Percentiles rank a stretch among this genome's conserved stretches.
Evolutionary conservation across 2,888 invertebrate species (phyloP).

Genomic region (Dione juno): DNA sequence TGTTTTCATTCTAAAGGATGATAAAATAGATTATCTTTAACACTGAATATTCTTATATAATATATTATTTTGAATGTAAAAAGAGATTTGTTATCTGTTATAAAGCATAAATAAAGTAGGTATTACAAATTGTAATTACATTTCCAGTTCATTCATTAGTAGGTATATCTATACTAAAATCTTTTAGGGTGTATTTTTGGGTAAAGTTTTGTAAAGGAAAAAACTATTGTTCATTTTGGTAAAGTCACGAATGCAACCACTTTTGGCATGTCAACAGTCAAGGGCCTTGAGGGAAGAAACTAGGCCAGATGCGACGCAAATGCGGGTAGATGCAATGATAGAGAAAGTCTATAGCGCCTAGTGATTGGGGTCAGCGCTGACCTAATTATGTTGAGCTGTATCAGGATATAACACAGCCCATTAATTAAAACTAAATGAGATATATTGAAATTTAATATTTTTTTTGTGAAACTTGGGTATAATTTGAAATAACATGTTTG

Average conservation of each 20-base stretch:
- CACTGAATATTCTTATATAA: background rate
- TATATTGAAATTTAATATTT: background rate
- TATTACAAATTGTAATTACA: background rate
- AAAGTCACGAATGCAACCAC: slow-evolving; percentile 35
- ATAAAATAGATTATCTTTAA: background rate
- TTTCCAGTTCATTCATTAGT: background rate
- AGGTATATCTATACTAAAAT: background rate
- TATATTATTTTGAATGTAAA: too few species aligned
- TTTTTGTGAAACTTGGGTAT: too few species aligned
- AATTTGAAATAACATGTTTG: background rate
- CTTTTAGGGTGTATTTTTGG: background rate
- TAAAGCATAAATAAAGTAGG: background rate
- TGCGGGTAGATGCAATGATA: slow-evolving; percentile 41
- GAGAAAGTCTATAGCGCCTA: slow-evolving; percentile 37
- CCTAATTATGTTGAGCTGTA: slow-evolving; percentile 2
- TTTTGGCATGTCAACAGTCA: slow-evolving; percentile 37
- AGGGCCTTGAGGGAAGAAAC: slow-evolving; percentile 43
- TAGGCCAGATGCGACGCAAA: slow-evolving; percentile 48
- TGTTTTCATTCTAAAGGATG: background rate
- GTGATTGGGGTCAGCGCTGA: slow-evolving; percentile 30
- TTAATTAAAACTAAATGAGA: background rate
- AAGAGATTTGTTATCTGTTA: background rate
- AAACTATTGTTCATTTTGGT: slow-evolving; percentile 18
- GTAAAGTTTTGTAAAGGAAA: background rate
- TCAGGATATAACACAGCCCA: background rate